Conservation (phyloP, 1,140 invertebrate genomes). For the Archegozetes longisetosus region DNA sequence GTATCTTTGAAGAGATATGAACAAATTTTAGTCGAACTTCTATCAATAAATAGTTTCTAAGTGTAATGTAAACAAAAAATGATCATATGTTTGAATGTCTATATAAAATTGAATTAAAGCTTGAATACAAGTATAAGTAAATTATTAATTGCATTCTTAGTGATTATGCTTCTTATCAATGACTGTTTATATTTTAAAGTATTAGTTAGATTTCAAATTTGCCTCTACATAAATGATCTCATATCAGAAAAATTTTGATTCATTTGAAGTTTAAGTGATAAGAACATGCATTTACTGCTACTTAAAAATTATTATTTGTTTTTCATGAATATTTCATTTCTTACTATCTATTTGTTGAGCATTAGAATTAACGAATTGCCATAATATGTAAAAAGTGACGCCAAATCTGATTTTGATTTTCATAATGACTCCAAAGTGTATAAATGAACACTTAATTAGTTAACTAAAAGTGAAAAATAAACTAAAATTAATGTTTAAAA, state of each 20-base stretch:
- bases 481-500: neutral
- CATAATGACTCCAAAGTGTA: too few relatives aligned
- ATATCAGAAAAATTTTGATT: neutral
- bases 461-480: neutral
- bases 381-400: neutral
- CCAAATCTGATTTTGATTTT: neutral
- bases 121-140: neutral
- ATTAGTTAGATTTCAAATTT: neutral
- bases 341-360: neutral
- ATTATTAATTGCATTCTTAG: neutral
- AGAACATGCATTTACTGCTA: too few relatives aligned
- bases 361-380: neutral
- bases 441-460: too few relatives aligned
- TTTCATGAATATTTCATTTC: too few relatives aligned
- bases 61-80: neutral
- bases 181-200: neutral
- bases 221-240: neutral
- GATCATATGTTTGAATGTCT: neutral
- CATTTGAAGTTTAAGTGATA: too few relatives aligned
- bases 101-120: neutral
- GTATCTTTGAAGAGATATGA: neutral
- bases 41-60: neutral
- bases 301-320: too few relatives aligned
- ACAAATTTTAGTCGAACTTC: neutral
- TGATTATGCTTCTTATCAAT: neutral